Percentiles rank a stretch among this genome's conserved stretches.
Conservation (phyloP, 2,113 vertebrate species). For the Tupaia tana region DNA sequence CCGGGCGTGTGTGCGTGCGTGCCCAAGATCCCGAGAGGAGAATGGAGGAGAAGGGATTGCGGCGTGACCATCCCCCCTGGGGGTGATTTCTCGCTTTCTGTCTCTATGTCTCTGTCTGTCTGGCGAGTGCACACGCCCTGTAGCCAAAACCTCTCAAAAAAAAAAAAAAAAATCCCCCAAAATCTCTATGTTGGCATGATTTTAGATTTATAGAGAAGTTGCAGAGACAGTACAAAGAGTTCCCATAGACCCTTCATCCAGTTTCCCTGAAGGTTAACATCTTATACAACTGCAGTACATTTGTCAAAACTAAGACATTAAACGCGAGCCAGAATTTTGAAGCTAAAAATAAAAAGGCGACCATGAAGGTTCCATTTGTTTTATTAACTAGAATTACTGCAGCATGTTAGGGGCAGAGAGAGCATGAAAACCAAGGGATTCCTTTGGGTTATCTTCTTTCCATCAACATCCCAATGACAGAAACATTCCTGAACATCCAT, state of each 20-base stretch:
- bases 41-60: too few relatives aligned
- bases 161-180: too few relatives aligned
- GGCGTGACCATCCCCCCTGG: too few relatives aligned
- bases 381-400: background rate
- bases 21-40: too few relatives aligned
- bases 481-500: background rate
- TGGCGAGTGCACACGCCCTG: too few relatives aligned
- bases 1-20: too few relatives aligned
- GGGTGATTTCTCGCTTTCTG: too few relatives aligned
- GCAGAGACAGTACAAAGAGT: background rate
- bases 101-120: too few relatives aligned
- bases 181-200: background rate
- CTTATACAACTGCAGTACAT: background rate
- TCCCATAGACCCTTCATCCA: background rate
- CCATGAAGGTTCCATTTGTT: background rate
- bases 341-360: background rate
- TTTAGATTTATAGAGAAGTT: background rate
- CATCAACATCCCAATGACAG: background rate
- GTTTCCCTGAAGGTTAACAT: background rate
- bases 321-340: background rate
- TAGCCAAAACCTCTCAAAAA: too few relatives aligned
- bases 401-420: background rate
- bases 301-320: background rate
- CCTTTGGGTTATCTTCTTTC: background rate
- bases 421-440: background rate